These are phyloP conservation scores for Pitangus sulphuratus DNA, from an alignment of 2,797 vertebrate genomes.

Conservation along the genomic window DNA sequence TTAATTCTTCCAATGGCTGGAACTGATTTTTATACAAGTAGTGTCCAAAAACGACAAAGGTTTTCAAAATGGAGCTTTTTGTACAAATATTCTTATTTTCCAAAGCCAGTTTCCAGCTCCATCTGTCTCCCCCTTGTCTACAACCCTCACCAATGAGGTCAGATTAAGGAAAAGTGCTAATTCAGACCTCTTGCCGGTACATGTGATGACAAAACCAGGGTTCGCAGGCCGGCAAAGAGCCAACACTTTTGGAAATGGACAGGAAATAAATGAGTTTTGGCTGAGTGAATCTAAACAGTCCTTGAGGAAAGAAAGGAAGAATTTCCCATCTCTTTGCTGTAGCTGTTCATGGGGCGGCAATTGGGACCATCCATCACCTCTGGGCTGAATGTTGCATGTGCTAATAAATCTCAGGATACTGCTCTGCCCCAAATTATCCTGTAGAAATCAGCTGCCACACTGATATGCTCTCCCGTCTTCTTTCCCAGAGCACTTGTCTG, in stretches of 20 bases:
- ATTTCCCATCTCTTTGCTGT: not conserved
- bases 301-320: not conserved
- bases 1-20: slow-evolving; percentile 10
- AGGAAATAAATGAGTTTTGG: not conserved
- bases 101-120: not conserved
- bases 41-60: not conserved
- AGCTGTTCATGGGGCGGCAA: not conserved
- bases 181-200: not conserved
- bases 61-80: not conserved
- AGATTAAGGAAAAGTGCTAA: not conserved
- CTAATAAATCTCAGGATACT: not conserved
- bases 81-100: not conserved
- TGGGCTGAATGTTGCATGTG: accelerated
- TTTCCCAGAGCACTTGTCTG: not conserved
- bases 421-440: not conserved
- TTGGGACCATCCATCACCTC: not conserved
- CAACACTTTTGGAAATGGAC: not conserved
- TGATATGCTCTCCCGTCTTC: not conserved
- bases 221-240: not conserved
- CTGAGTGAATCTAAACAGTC: not conserved
- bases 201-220: not conserved
- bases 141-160: not conserved
- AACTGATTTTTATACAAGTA: not conserved
- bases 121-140: not conserved
- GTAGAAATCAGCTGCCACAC: not conserved